A percentile compares a stretch with the other conserved stretches of the same genome.
These are phyloP conservation scores for Lasioglossum zephyrum DNA, from an alignment of 2,888 invertebrate genomes.

Conservation along the genomic window DNA sequence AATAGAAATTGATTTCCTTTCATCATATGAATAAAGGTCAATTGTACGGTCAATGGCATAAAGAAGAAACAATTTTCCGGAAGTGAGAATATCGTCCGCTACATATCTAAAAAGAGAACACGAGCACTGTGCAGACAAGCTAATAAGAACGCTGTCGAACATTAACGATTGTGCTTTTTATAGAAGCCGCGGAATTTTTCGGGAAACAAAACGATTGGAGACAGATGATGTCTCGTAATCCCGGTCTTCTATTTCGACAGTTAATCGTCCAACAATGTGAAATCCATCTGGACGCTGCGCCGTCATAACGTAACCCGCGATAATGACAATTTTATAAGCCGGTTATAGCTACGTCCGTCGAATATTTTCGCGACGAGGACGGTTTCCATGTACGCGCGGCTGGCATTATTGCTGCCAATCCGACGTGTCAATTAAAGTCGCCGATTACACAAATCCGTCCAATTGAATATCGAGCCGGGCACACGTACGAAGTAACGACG, in stretches of 20 bases:
- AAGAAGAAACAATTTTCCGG: too few relatives aligned
- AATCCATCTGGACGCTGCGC: background rate
- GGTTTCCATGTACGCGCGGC: constrained; percentile 17
- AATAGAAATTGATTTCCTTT: too few relatives aligned
- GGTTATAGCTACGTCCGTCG: constrained; percentile 28
- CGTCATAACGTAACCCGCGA: constrained; percentile 23
- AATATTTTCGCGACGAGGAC: constrained; percentile 44
- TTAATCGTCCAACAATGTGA: constrained; percentile 8
- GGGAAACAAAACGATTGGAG: background rate
- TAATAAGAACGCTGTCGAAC: background rate
- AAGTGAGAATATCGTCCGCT: background rate
- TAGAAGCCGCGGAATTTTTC: background rate
- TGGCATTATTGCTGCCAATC: constrained; percentile 43
- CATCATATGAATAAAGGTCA: too few relatives aligned
- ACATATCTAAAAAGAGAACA: background rate
- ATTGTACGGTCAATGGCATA: too few relatives aligned
- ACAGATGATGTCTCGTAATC: background rate
- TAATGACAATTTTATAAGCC: constrained; percentile 51
- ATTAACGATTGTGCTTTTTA: background rate
- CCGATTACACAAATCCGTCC: constrained; percentile 39
- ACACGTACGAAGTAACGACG: constrained; percentile 13
- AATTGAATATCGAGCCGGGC: constrained; percentile 29
- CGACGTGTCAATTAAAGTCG: constrained; percentile 54
- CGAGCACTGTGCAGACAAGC: background rate
- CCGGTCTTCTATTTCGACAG: background rate